Base-by-base conservation (phyloP, 92 coral and sea anemone species). In the Bergia sp. region DNA sequence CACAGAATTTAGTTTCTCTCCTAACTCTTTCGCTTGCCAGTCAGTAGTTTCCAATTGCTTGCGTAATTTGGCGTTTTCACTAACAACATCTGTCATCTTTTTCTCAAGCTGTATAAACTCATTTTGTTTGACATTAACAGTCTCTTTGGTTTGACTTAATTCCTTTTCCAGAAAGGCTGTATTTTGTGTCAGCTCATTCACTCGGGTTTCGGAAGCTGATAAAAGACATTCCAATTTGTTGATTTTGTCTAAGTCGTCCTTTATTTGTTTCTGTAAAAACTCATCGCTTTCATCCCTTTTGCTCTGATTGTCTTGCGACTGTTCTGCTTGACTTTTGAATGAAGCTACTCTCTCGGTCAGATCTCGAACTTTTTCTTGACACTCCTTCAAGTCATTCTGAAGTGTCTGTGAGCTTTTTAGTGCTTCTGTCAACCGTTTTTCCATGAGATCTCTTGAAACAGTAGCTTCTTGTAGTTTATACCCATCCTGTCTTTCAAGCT, bases 391-490 rank as follows among this genome's bases (percentile, higher is more conserved):
- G 64, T 95, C 93, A 47, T 82, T 94, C 44, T 86, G 98, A 47
- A 93, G 86, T 21, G 77, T 58, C 73, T 92, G 92, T 49, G 91
- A 93, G n/a, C 86, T 91, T 82, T 86, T 91, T 37, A 95, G 91
- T 20, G 98, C 92, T 79, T 95, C 96, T 23, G 91, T 89, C 81
- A 95, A 77, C 57, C 98, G 89, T 47, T 92, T 95, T 69, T 95
- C 98, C 89, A 95, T 84, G 43, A 94, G 89, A 88, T 95, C 98
- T 89, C 91, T 95, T 21, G 92, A 91, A 37, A 95, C 92, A 47
- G 91, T 93, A 21, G 90, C 92, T 64, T 93, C 98, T 55, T 92
- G 95, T 21, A 86, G 92, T 49, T 93, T 94, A 42, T 88, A 93
- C 55, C 84, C 90, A 47, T 91, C 94, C 80, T 92, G 92, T 61